These are phyloP conservation scores for Crenichthys baileyi DNA, from an alignment of 2,797 vertebrate species.

Conservation along the genomic window DNA sequence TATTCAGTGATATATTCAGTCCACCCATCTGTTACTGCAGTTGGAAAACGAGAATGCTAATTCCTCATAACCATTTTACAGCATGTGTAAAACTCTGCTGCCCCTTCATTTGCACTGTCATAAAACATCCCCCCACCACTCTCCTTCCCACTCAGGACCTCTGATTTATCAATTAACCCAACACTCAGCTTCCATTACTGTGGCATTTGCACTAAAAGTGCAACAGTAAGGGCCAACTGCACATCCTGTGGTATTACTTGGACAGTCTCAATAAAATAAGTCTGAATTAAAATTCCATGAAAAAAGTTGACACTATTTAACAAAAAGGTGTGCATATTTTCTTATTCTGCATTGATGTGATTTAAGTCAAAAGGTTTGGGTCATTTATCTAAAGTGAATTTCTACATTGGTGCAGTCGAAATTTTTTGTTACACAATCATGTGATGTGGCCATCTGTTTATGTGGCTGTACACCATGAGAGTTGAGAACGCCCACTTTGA, in stretches of 20 bases:
- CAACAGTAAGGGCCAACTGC: constrained; percentile 43
- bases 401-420: background rate
- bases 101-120: constrained; percentile 77
- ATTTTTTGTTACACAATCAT: too few relatives aligned
- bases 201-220: constrained; percentile 63
- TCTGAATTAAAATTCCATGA: background rate
- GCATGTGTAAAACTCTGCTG: constrained; percentile 78
- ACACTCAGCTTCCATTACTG: constrained; percentile 73
- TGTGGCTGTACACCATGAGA: too few relatives aligned
- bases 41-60: constrained; percentile 68
- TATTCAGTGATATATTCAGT: constrained; percentile 29
- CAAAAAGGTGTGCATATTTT: background rate
- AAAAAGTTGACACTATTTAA: background rate
- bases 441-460: too few relatives aligned
- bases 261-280: constrained; percentile 41
- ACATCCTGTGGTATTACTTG: constrained; percentile 47
- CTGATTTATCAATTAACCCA: constrained; percentile 81
- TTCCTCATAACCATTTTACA: constrained; percentile 82
- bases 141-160: constrained; percentile 67
- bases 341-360: background rate
- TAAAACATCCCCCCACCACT: constrained; percentile 76
- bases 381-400: background rate
- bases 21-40: constrained; percentile 50
- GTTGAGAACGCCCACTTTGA: too few relatives aligned
- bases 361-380: background rate